Base-by-base conservation (phyloP, 2,113 vertebrate genomes). In the Pygoscelis antarcticus region DNA sequence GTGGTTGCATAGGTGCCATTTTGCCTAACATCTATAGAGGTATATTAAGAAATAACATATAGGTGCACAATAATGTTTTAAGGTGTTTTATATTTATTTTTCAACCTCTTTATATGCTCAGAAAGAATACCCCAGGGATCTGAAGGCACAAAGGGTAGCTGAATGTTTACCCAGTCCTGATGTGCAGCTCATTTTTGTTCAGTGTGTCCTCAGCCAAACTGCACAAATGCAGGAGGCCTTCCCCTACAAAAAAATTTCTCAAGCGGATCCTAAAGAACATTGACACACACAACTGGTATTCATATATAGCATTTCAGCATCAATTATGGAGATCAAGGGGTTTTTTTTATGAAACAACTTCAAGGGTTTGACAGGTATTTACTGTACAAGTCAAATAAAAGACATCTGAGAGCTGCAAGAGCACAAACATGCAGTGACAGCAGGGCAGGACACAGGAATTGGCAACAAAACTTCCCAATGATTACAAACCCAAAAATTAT, bases 311-410 rank as follows among this genome's bases (percentile, higher is more conserved):
- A 75, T 89, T 93, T 95, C 95, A 91, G 75, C 93, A 91, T 90
- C 93, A 94, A 12, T 97, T 96, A 86, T 74, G 70, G 89, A 96
- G 91, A 97, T 97, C 89, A 96, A 97, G 78, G 74, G 16, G 0
- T 1, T 58, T 90, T 81, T 87, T 22, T 83, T 46, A 93, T 85
- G 57, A 85, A 96, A 87, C 34, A 65, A 7, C 70, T 91, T 91
- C 75, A 80, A 54, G 62, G 52, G 16, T 42, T 74, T 97, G 94
- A 83, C 96, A 96, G 82, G 91, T 94, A 96, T 96, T 96, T 95
- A 96, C 91, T 85, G 91, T 83, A 91, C 77, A 49, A 96, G 93
- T 92, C 94, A 95, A 96, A 96, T 79, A 79, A 95, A 89, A 95
- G 91, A 83, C 66, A 95, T 83, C 62, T 46, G 81, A 85, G 81